Evolutionary conservation across 2,113 vertebrate species (phyloP), one percentile per base, ranked within the genome.

Genomic region (Rhinolophus ferrumequinum): DNA sequence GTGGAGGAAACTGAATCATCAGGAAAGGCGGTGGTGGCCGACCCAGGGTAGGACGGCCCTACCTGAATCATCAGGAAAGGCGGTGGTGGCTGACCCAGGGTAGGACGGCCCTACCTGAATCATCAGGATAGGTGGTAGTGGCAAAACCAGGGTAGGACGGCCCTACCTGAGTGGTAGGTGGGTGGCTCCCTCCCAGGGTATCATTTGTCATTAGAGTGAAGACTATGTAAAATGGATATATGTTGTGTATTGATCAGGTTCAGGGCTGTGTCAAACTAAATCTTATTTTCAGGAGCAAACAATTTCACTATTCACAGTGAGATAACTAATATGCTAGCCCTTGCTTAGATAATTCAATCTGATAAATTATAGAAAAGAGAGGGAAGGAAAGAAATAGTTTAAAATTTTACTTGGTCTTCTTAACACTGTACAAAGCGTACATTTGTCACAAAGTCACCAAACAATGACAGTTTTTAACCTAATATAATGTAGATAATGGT

Each of bases 291-390:
- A 10, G 14, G 11, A 89, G 9, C 64, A 72, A 66, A 62, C 3
- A 21, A 1, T 80, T 26, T 95, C 54, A 38, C 67, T 60, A 56
- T 75, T 91, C 64, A 58, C 56, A 83, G 15, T 15, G 56, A 91
- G 18, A 76, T 50, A 47, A 72, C 72, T n/a, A 60, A 87, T 54
- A 44, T 62, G 33, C 75, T 38, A 35, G 33, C 14, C n/a, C 15
- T 54, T 15, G 52, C 58, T 66, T 41, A 54, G 41, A 76, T 80
- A 13, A 81, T 93, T 73, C 82, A 1, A 6, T 28, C 54, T 96
- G 18, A 67, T 70, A 67, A 64, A 56, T 93, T 81, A 93, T 75
- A 54, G 89, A 86, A 70, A 96, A 88, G 64, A 84, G 26, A 92
- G 60, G 26, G 38, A 77, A 77, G 35, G n/a, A 76, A 83, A 75